These are phyloP conservation scores for Oryzias dopingdopingensis DNA, from an alignment of 2,797 vertebrate genomes.

Conservation along the genomic window DNA sequence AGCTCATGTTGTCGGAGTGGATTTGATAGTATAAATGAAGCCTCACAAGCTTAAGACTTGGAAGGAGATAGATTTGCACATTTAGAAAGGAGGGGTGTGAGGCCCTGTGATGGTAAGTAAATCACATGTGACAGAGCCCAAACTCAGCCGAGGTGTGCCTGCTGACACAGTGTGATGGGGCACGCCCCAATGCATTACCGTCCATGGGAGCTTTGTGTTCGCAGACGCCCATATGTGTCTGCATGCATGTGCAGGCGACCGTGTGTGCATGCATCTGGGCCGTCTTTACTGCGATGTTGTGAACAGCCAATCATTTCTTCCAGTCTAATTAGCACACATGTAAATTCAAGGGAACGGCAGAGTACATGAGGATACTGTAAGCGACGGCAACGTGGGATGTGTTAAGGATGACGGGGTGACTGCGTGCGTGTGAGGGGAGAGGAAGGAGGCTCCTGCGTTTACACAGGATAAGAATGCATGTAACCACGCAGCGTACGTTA, in stretches of 20 bases:
- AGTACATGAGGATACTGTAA: slow-evolving; percentile 63
- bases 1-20: slow-evolving; percentile 12
- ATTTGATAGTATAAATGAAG: slow-evolving; percentile 15
- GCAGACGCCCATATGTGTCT: slow-evolving; percentile 62
- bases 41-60: slow-evolving; percentile 9
- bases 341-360: slow-evolving; percentile 81
- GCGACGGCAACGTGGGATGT: slow-evolving; percentile 57
- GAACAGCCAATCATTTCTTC: slow-evolving; percentile 99
- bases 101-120: slow-evolving; percentile 50
- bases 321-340: slow-evolving; percentile 99
- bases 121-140: slow-evolving; percentile 69
- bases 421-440: slow-evolving; percentile 10
- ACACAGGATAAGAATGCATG: slow-evolving; percentile 33
- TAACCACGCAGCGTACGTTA: slow-evolving; percentile 37
- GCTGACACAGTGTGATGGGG: slow-evolving; percentile 66
- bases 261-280: slow-evolving; percentile 80
- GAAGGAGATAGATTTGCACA: slow-evolving; percentile 34
- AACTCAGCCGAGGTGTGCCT: slow-evolving; percentile 67
- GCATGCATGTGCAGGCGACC: slow-evolving; percentile 75
- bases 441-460: slow-evolving; percentile 25
- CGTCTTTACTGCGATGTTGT: slow-evolving; percentile 92
- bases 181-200: slow-evolving; percentile 63
- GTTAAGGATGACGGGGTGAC: slow-evolving; percentile 20
- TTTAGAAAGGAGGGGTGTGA: slow-evolving; percentile 49
- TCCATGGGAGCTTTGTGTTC: slow-evolving; percentile 56